Conservation (phyloP, 2,113 vertebrate genomes). For the Pteropus alecto region DNA sequence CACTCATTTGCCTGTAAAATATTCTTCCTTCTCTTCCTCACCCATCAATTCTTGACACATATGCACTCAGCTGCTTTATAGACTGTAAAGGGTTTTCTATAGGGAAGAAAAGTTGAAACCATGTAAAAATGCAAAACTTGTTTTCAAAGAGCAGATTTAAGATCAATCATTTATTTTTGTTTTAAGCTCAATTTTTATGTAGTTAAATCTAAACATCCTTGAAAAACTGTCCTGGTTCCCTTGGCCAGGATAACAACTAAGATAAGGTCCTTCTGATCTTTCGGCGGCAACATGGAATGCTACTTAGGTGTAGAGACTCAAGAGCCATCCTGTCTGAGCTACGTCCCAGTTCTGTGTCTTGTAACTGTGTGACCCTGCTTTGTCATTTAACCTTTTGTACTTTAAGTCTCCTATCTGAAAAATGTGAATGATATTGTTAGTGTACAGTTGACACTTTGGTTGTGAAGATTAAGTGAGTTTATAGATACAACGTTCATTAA, state of each 20-base stretch:
- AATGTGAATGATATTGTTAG: not conserved
- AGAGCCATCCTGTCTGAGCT: no score
- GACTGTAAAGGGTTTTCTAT: not conserved
- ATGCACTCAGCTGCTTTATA: not conserved
- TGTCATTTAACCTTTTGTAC: not conserved
- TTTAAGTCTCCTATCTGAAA: not conserved
- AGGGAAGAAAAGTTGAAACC: not conserved
- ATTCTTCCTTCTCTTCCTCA: not conserved
- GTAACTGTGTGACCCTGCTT: not conserved
- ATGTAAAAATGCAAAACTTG: not conserved
- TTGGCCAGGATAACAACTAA: no score
- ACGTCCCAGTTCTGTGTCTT: not conserved
- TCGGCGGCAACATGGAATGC: no score
- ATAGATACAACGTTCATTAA: not conserved
- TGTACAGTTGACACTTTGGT: not conserved
- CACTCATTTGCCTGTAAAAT: constrained; percentile 32
- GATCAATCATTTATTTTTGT: not conserved
- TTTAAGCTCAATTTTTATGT: not conserved
- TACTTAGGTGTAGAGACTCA: not conserved
- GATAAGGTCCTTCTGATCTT: not conserved
- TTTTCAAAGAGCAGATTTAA: not conserved
- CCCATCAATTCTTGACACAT: not conserved
- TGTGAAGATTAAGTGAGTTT: not conserved
- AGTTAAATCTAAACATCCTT: not conserved
- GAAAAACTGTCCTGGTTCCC: not conserved